phyloP scores from a whole-genome alignment of 1,140 invertebrate genomes.

The Penaeus vannamei region DNA sequence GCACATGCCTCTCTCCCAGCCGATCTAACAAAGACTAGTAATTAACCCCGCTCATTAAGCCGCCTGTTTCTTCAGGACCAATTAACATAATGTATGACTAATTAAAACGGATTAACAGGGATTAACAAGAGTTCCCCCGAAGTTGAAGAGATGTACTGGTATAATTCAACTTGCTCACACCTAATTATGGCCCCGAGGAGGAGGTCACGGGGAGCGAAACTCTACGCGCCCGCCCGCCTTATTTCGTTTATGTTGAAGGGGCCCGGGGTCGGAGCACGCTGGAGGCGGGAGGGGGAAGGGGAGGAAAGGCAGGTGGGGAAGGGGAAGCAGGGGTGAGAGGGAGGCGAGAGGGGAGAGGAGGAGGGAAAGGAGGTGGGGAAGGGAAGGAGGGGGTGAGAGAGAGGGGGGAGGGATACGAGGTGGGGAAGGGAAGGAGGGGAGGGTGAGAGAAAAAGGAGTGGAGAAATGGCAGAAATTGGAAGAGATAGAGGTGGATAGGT shows the following conservation, averaged over 20 bases:
- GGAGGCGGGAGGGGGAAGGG: too few species aligned
- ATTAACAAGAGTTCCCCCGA: conserved; percentile 48
- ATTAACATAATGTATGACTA: conserved; percentile 68
- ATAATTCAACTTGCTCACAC: not conserved
- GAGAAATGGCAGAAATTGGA: not conserved
- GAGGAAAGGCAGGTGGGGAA: not conserved
- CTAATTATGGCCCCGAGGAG: too few species aligned
- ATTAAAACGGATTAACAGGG: conserved; percentile 57
- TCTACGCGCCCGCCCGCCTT: too few species aligned
- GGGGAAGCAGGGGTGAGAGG: too few species aligned
- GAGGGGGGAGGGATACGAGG: not conserved
- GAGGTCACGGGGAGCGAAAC: too few species aligned
- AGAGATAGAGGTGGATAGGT: not conserved
- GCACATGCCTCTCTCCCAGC: conserved; percentile 37
- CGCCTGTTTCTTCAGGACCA: conserved; percentile 61
- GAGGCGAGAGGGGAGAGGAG: not conserved
- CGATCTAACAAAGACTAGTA: conserved; percentile 42
- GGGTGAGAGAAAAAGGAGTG: not conserved
- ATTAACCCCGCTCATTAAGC: conserved; percentile 58
- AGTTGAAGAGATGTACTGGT: not conserved
- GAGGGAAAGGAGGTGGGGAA: not conserved
- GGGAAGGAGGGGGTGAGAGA: not conserved
- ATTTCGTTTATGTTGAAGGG: too few species aligned
- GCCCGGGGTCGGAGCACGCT: too few species aligned
- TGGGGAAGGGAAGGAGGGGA: not conserved